Base-by-base conservation (phyloP, 2,113 vertebrate genomes). In the Oryzias melastigma region DNA sequence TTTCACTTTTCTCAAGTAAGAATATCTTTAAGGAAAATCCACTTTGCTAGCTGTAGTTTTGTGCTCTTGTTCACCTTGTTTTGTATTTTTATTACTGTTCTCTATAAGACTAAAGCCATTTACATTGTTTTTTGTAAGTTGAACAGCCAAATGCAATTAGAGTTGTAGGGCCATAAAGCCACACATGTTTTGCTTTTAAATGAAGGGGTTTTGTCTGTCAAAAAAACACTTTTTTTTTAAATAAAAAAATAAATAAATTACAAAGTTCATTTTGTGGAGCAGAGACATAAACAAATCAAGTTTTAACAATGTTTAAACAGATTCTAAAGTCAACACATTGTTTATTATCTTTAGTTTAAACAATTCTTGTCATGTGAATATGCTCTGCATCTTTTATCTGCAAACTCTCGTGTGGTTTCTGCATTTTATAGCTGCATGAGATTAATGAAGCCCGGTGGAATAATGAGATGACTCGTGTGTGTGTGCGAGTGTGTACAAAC, bases 401-500 rank as follows among this genome's bases (percentile, higher is more conserved):
- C 68, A 5, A 54, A 47, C 52, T 16, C 52, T 8, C 49, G 25
- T 7, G 56, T 41, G 27, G 49, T 52, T 47, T 19, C 50, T 58
- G 58, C 27, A 3, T 51, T 67, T 61, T n/a, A 57, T 20, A 57
- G 57, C 45, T 62, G 57, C 58, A 58, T 70, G 35, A 61, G 75
- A 84, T 84, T 83, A 84, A 75, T 64, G 45, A 80, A 84, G 77
- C 68, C 65, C 65, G 52, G 16, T 61, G 58, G 35, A 79, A 54
- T 88, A 80, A 87, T 87, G 68, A 62, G 82, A 89, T 85, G 66
- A 75, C 76, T 72, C 41, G 64, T 61, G 58, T 75, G 71, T 52
- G 68, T 58, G 54, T 12, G 10, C 8, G 29, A 12, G 35, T 35
- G 29, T 35, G 35, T 78, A 60, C 59, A 62, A 62, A 72, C 44